These are phyloP conservation scores for Ptycholaimellus sp. DNA, from an alignment of 2,888 invertebrate species.

Conservation along the genomic window DNA sequence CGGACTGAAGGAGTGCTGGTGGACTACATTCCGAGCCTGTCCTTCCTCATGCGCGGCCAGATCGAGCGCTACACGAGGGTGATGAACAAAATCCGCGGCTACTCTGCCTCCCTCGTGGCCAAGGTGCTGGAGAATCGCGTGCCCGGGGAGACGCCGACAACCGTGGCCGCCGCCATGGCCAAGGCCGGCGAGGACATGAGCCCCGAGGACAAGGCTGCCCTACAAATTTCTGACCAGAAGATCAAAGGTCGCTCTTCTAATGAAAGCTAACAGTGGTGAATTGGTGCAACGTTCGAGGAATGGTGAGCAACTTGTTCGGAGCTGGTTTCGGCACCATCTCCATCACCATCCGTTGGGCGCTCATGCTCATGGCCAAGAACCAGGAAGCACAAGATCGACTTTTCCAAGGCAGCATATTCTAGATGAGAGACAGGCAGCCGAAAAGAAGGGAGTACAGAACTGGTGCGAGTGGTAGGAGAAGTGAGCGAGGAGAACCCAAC, in stretches of 20 bases:
- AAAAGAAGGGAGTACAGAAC: constrained; percentile 3
- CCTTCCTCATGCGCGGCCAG: too few species aligned
- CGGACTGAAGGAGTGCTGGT: too few species aligned
- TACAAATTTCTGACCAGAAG: too few species aligned
- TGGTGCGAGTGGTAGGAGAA: constrained; percentile 3
- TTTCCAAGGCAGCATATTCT: too few species aligned
- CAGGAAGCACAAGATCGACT: constrained; percentile 2
- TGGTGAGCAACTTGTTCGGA: constrained; percentile 5
- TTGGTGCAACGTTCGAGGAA: too few species aligned
- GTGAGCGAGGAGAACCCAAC: constrained; percentile 1
- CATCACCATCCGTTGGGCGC: constrained; percentile 2
- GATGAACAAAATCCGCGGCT: too few species aligned
- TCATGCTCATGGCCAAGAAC: constrained; percentile 4
- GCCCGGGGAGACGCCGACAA: neutral
- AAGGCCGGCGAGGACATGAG: neutral
- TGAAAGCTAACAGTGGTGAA: too few species aligned
- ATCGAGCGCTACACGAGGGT: too few species aligned
- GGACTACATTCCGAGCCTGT: too few species aligned
- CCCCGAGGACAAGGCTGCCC: neutral
- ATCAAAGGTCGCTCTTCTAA: too few species aligned
- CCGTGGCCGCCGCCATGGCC: neutral
- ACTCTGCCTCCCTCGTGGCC: too few species aligned
- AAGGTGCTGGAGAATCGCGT: neutral
- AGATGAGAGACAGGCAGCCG: too few species aligned
- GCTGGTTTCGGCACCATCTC: constrained; percentile 8